These are phyloP conservation scores for Solea solea DNA, from an alignment of 2,113 vertebrate genomes.

Conservation along the genomic window DNA sequence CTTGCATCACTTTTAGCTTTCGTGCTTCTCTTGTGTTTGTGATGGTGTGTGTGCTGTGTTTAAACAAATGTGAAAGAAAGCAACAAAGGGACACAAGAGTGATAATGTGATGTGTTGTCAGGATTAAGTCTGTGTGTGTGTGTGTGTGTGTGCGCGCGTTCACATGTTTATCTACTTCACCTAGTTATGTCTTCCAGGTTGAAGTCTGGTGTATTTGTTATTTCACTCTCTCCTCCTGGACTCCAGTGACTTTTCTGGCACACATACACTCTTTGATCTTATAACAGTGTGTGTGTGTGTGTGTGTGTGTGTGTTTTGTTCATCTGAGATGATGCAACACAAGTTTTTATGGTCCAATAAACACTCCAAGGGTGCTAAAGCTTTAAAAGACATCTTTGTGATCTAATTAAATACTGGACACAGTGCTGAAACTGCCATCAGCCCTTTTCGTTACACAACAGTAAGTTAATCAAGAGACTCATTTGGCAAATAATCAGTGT, in stretches of 20 bases:
- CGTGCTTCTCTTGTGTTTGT: constrained; percentile 10
- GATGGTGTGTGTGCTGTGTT: constrained; percentile 1
- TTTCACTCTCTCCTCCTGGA: constrained; percentile 35
- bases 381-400: constrained; percentile 62
- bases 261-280: constrained; percentile 38
- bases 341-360: constrained; percentile 65
- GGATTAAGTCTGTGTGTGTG: constrained; percentile 24
- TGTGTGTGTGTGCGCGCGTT: constrained; percentile 26
- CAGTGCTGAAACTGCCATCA: constrained; percentile 61
- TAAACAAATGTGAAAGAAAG: not conserved
- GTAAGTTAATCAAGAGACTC: constrained; percentile 67
- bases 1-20: constrained; percentile 29
- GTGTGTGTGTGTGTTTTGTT: constrained; percentile 29
- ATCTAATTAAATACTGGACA: constrained; percentile 74
- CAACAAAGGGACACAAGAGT: not conserved
- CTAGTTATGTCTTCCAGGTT: constrained; percentile 39
- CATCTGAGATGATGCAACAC: constrained; percentile 64
- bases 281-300: constrained; percentile 4
- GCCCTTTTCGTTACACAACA: constrained; percentile 63
- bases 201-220: constrained; percentile 17
- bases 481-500: constrained; percentile 55
- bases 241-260: constrained; percentile 31
- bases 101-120: constrained; percentile 26
- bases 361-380: constrained; percentile 53
- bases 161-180: constrained; percentile 39